phyloP scores from a whole-genome alignment of 2,113 vertebrate genomes.

The Callaeas wilsoni region DNA sequence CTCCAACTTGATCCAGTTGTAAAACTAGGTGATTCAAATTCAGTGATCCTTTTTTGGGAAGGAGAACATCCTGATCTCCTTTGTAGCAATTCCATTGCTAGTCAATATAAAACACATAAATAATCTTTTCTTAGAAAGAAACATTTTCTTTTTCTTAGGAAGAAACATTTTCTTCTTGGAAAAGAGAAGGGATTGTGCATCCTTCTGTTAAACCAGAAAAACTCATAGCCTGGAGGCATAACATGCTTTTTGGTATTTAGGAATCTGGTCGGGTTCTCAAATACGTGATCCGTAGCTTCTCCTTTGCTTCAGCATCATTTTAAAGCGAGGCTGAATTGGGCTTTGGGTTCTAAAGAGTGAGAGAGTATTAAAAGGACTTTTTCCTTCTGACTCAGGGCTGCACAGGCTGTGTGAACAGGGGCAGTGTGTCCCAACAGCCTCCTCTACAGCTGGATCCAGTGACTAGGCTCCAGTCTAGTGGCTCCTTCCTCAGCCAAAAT shows the following conservation, averaged over 20 bases:
- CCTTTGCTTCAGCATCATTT: background rate
- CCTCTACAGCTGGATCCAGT: background rate
- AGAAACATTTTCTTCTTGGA: background rate
- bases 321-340: background rate
- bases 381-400: background rate
- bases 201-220: background rate
- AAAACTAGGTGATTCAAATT: background rate
- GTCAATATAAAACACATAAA: background rate
- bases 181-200: background rate
- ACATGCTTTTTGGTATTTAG: background rate
- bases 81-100: fast-evolving
- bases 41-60: background rate
- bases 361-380: background rate
- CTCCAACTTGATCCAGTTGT: background rate
- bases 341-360: background rate
- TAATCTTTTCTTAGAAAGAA: too few species aligned
- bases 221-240: background rate
- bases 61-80: background rate
- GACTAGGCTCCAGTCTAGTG: background rate
- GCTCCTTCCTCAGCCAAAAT: background rate
- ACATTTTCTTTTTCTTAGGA: too few species aligned
- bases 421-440: background rate
- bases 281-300: background rate
- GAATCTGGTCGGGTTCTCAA: background rate
- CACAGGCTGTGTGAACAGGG: background rate